A percentile compares a stretch with the other conserved stretches of the same genome.
phyloP scores from a whole-genome alignment of 2,113 vertebrate genomes.

The Psephotus haematonotus region DNA sequence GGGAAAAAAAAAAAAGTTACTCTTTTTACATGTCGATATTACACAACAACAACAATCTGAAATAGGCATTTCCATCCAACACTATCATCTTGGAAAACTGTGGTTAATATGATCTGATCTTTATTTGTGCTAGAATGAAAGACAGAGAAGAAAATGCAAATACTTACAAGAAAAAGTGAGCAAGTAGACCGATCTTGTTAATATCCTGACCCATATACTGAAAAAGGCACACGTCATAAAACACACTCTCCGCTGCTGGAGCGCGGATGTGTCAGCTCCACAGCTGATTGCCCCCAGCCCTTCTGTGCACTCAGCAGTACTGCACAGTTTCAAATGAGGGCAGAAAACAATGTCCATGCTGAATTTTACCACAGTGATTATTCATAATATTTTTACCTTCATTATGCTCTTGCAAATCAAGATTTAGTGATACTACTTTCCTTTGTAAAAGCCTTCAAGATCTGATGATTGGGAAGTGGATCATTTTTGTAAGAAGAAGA shows the following conservation, averaged over 20 bases:
- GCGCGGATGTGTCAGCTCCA: neutral
- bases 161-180: neutral
- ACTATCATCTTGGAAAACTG: neutral
- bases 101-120: neutral
- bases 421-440: neutral
- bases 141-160: neutral
- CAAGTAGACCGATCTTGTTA: neutral
- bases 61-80: neutral
- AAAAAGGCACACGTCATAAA: neutral
- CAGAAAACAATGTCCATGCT: neutral
- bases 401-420: neutral
- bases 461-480: neutral
- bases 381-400: neutral
- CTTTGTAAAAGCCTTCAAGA: neutral
- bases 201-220: neutral
- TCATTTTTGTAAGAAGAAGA: neutral
- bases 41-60: neutral
- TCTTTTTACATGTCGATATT: neutral
- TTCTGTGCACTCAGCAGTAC: neutral
- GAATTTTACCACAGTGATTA: neutral
- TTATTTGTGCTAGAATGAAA: neutral
- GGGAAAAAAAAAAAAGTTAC: neutral
- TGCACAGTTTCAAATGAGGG: neutral
- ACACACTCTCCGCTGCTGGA: neutral
- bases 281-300: neutral